Percentiles rank a stretch among this genome's conserved stretches.
These are phyloP conservation scores for Phataginus tetradactyla DNA, from an alignment of 2,797 vertebrate genomes.

Conservation along the genomic window DNA sequence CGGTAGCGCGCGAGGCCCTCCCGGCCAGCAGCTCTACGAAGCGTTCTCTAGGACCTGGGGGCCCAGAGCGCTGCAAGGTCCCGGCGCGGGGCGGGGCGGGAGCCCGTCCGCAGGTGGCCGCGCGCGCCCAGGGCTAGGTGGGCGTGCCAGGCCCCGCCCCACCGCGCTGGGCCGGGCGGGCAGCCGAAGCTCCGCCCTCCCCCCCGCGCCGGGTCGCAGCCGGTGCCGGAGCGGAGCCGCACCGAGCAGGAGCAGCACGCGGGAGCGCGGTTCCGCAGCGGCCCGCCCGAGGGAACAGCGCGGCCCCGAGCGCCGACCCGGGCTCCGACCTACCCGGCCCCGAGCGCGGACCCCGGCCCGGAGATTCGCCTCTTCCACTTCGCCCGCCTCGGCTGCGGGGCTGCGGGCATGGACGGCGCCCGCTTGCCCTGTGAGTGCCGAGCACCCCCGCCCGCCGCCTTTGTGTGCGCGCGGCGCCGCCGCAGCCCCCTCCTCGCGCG, in stretches of 20 bases:
- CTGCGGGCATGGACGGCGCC: slow-evolving; percentile 76
- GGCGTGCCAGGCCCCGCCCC: slow-evolving; percentile 73
- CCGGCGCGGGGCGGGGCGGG: not conserved
- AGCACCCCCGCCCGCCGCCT: slow-evolving; percentile 67
- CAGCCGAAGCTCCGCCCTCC: slow-evolving; percentile 54
- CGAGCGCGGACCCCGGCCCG: not conserved
- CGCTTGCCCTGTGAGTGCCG: slow-evolving; percentile 81
- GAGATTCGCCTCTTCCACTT: slow-evolving; percentile 21
- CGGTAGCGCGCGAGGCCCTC: not conserved
- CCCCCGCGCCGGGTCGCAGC: slow-evolving; percentile 43
- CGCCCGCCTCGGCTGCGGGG: slow-evolving; percentile 60
- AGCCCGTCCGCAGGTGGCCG: slow-evolving; percentile 26
- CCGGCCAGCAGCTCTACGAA: not conserved
- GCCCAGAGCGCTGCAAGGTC: not conserved
- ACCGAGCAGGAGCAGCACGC: slow-evolving; percentile 49
- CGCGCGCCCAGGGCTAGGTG: slow-evolving; percentile 42
- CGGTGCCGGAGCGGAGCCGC: slow-evolving; percentile 41
- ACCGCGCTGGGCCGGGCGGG: not conserved
- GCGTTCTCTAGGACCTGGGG: not conserved
- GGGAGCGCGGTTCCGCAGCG: slow-evolving; percentile 54
- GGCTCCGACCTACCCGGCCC: not conserved
- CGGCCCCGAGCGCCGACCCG: not conserved
- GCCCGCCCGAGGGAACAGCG: not conserved
- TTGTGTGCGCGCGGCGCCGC: slow-evolving; percentile 77
- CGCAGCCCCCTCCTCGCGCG: slow-evolving; percentile 68